Evolutionary conservation across 2,797 vertebrate species (phyloP), one percentile per base, ranked within the genome.

Genomic region (Bryconaethiops microstoma): DNA sequence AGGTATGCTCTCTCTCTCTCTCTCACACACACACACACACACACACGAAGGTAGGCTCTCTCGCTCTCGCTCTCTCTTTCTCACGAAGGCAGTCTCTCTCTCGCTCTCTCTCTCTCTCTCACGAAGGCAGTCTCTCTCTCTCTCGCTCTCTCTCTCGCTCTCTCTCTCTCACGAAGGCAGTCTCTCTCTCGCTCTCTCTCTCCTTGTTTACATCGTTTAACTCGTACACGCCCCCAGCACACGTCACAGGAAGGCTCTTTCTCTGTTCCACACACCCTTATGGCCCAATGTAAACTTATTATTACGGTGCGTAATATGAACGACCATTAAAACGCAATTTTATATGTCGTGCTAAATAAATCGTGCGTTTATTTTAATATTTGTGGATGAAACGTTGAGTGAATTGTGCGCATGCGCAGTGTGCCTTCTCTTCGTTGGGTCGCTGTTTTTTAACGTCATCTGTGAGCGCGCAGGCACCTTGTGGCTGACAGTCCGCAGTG

Each of bases 151-250:
- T 54, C 13, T 54, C 50, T 54, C 50, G 2, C 6, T 54, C 50
- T 55, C 1, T 55, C 52, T 52, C 55, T 78, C 77, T 79, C 35
- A 5, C 54, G 9, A n/a, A n/a, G n/a, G n/a, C n/a, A n/a, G 42
- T 63, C 74, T 57, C 55, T 70, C 50, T 76, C 79, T 65, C 64
- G 16, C 64, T 42, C 29, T 64, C 35, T 67, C 64, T 42, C 17
- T 88, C 91, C 89, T 93, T 95, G 94, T 95, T 95, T 95, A 95
- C 94, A 95, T 95, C 93, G 92, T 92, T 93, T 90, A 89, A 92
- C 90, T 90, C 77, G 80, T 45, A 80, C 84, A 85, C 80, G 50
- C 83, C 81, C 83, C 83, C 85, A 75, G 42, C 48, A 45, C 72
- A 86, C 62, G 86, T 88, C 80, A 85, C 82, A 84, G 85, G 86